Evolutionary conservation across 2,888 invertebrate genomes (phyloP).

Genomic region (Cantharis rufa): DNA sequence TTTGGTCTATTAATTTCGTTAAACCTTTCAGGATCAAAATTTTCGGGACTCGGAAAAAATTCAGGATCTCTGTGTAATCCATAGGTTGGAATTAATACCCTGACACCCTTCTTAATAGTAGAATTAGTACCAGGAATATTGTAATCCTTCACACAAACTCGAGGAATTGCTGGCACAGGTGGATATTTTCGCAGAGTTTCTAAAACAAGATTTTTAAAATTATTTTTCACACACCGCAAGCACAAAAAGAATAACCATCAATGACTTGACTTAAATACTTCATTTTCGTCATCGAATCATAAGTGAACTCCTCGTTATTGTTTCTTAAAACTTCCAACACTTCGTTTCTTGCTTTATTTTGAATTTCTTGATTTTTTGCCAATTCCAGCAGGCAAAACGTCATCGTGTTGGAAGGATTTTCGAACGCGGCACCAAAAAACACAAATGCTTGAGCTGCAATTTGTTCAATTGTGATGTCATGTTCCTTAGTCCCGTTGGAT

Average conservation of each 20-base stretch:
- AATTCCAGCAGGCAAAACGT: constrained; percentile 58
- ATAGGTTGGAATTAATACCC: constrained; percentile 37
- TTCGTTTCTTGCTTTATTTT: constrained; percentile 54
- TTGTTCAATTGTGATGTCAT: constrained; percentile 14
- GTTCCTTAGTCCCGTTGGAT: too few species aligned
- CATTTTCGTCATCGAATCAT: constrained; percentile 57
- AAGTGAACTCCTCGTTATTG: constrained; percentile 53
- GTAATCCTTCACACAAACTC: constrained; percentile 40
- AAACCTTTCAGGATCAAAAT: constrained; percentile 66
- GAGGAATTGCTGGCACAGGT: constrained; percentile 38
- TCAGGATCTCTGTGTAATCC: constrained; percentile 40
- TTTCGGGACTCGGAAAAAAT: constrained; percentile 57
- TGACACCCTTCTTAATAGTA: constrained; percentile 35
- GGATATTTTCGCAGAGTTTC: constrained; percentile 46
- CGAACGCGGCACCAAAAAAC: constrained; percentile 48
- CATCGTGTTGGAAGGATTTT: constrained; percentile 52
- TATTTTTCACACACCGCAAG: too few species aligned
- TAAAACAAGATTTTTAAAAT: constrained; percentile 16
- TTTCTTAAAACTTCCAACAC: constrained; percentile 49
- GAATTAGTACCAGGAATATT: constrained; percentile 40
- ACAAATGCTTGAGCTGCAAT: constrained; percentile 41
- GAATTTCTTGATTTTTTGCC: constrained; percentile 55
- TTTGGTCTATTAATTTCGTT: background rate
- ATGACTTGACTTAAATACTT: constrained; percentile 57
- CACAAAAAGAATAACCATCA: constrained; percentile 35